phyloP scores from a whole-genome alignment of 2,888 invertebrate genomes.

The Dryococelus australis region DNA sequence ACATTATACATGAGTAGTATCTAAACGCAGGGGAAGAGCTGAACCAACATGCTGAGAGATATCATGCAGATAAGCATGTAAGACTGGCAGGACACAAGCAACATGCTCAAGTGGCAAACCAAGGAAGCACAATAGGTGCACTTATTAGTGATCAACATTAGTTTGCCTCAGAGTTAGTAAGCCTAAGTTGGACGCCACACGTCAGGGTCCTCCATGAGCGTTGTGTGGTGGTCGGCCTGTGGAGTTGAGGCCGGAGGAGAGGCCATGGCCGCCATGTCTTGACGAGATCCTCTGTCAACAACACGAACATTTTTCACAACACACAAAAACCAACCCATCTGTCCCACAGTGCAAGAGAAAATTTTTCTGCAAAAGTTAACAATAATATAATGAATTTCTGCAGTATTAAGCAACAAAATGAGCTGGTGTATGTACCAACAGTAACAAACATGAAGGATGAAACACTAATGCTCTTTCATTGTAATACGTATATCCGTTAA shows the following conservation, averaged over 20 bases:
- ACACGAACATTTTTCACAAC: neutral
- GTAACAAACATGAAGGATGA: too few species aligned
- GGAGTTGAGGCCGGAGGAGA: slow-evolving; percentile 68
- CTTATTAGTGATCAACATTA: neutral
- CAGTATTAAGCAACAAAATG: too few species aligned
- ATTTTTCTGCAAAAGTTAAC: neutral
- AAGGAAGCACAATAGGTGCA: neutral
- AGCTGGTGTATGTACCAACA: too few species aligned
- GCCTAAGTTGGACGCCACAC: slow-evolving; percentile 89
- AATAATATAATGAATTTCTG: neutral
- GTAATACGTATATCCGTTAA: too few species aligned
- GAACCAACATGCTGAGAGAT: too few species aligned
- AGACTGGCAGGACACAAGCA: neutral
- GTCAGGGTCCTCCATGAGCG: slow-evolving; percentile 91
- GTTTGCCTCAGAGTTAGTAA: slow-evolving; percentile 33
- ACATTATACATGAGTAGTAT: too few species aligned
- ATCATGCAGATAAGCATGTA: neutral
- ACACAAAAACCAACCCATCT: neutral
- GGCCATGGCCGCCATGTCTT: slow-evolving; percentile 85
- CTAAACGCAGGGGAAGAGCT: too few species aligned
- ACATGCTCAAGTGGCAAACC: neutral
- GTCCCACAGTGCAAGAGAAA: neutral
- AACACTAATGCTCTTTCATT: too few species aligned
- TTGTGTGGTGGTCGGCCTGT: slow-evolving; percentile 70
- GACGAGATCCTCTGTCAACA: slow-evolving; percentile 76